Base-by-base conservation (phyloP, 2,113 vertebrate species). In the Thalassoma bifasciatum region DNA sequence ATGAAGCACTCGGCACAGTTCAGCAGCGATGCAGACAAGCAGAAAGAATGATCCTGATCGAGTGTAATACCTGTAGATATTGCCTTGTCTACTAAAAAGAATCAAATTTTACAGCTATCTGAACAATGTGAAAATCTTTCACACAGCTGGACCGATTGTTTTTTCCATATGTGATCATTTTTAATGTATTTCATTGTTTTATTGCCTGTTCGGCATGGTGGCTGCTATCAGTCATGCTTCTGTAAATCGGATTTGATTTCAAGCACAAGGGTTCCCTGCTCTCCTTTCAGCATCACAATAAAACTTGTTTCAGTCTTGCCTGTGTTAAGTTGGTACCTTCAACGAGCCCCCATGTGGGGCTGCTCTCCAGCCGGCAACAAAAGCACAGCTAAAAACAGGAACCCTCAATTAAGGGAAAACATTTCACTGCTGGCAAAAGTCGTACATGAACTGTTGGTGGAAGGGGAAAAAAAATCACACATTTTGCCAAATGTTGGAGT, bases 31-130 rank as follows among this genome's bases (percentile, higher is more conserved):
- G 60, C 36, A 50, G 51, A 68, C 8, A 53, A 77, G 53, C 37
- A 17, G 42, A 74, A 46, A 19, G 14, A 81, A 60, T 57, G 22
- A 67, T 66, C 22, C 62, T 46, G 24, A 71, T 34, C 36, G 10
- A 61, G 16, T 66, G 63, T 53, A 51, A 21, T 66, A 19, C 61
- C 36, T 67, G 60, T n/a, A 26, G 46, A 57, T 46, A 24, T 52
- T 74, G 36, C 14, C 1, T 10, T 10, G 42, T 12, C 13, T 61
- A 10, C 34, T 38, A 11, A 34, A 11, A 26, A 22, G 10, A 3
- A 38, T 65, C 51, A 38, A 34, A 21, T 24, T 64, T 60, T 24
- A 40, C 22, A n/a, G 11, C 60, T 65, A 66, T 58, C 0, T 7
- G 19, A 72, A 56, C 66, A 59, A 54, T 53, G 12, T 51, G 7